These are phyloP conservation scores for Periophthalmus modestus DNA, from an alignment of 2,113 vertebrate species.

Conservation along the genomic window DNA sequence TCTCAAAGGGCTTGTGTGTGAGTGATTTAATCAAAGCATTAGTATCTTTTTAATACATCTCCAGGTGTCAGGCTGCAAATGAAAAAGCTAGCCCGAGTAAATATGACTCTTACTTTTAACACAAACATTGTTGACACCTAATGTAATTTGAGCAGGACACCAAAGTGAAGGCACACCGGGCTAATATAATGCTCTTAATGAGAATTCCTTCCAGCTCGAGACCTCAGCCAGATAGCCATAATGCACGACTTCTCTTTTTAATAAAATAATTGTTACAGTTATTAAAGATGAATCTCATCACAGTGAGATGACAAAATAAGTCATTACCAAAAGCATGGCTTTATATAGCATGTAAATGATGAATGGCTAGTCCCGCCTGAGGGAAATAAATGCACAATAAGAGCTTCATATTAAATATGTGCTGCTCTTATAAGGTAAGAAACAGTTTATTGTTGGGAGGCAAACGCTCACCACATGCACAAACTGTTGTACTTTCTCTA, in stretches of 20 bases:
- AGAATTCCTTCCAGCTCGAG: constrained; percentile 76
- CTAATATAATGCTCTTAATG: constrained; percentile 81
- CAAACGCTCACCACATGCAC: background rate
- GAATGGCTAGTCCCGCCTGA: constrained; percentile 46
- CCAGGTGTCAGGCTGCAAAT: constrained; percentile 66
- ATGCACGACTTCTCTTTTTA: constrained; percentile 77
- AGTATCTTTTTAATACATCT: constrained; percentile 78
- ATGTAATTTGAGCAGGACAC: constrained; percentile 77
- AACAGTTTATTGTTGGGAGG: constrained; percentile 59
- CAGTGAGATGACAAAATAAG: constrained; percentile 82
- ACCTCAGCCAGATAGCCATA: constrained; percentile 77
- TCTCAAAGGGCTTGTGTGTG: constrained; percentile 63
- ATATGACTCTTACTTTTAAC: constrained; percentile 78
- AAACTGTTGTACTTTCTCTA: no score
- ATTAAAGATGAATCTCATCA: constrained; percentile 85
- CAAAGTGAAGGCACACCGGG: constrained; percentile 74
- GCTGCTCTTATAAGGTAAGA: constrained; percentile 12
- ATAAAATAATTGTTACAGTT: constrained; percentile 84
- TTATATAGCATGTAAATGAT: constrained; percentile 82
- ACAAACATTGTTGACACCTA: constrained; percentile 81
- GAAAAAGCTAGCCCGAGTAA: constrained; percentile 72
- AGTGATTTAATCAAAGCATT: constrained; percentile 71
- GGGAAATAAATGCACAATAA: constrained; percentile 74
- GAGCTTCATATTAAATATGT: constrained; percentile 39
- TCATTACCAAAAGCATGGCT: constrained; percentile 78